phyloP scores from a whole-genome alignment of 2,888 invertebrate genomes.

The Idaea straminata region DNA sequence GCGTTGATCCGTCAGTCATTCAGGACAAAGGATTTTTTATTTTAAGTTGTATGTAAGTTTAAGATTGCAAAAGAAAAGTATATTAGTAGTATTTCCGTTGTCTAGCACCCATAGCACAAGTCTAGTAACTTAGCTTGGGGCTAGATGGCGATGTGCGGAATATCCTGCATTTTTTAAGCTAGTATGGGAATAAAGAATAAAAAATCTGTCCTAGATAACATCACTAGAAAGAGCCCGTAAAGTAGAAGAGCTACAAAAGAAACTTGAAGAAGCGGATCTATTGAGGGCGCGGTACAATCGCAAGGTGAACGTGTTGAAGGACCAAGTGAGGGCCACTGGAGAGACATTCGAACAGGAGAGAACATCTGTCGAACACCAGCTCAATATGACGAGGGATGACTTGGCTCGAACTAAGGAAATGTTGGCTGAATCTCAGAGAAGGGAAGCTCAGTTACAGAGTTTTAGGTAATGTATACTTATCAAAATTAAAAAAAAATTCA shows the following conservation, averaged over 20 bases:
- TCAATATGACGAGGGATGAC: constrained; percentile 87
- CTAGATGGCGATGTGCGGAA: no score
- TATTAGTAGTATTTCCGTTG: no score
- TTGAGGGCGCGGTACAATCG: constrained; percentile 86
- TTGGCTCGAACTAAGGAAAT: constrained; percentile 86
- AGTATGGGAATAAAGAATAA: no score
- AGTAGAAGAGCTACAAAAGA: constrained; percentile 90
- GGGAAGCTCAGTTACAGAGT: constrained; percentile 88
- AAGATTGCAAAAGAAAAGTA: no score
- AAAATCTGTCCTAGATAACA: constrained; percentile 81
- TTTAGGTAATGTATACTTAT: constrained; percentile 83
- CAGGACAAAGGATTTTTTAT: no score
- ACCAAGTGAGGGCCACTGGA: constrained; percentile 84
- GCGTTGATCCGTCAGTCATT: no score
- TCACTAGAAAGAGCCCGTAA: constrained; percentile 90
- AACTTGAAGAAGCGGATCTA: constrained; percentile 89
- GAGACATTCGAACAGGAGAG: constrained; percentile 86
- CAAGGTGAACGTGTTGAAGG: constrained; percentile 85
- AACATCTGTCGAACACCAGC: constrained; percentile 84
- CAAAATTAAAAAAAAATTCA: no score
- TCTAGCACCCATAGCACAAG: no score
- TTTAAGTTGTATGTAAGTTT: no score
- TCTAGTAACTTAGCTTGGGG: no score
- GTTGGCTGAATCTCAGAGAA: constrained; percentile 85
- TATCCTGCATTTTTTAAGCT: no score